A percentile compares a stretch with the other conserved stretches of the same genome.
Conservation (phyloP, 2,113 vertebrate species). For the Tetraodon nigroviridis region DNA sequence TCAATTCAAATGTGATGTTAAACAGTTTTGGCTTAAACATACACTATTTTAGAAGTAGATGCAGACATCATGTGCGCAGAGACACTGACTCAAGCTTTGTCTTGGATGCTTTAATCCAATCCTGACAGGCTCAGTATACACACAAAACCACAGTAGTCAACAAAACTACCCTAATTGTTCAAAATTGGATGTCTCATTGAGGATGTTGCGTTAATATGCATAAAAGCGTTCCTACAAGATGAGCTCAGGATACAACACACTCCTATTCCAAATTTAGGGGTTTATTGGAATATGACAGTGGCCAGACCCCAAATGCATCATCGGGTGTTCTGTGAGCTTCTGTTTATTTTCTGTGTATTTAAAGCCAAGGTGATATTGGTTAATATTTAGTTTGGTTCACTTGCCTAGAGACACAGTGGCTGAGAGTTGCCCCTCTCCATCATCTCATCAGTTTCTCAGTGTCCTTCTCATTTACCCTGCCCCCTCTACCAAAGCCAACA, state of each 20-base stretch:
- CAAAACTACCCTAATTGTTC: slow-evolving; percentile 15
- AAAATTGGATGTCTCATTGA: slow-evolving; percentile 7
- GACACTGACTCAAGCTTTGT: slow-evolving; percentile 43
- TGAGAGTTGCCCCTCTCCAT: slow-evolving; percentile 28
- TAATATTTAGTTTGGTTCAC: neutral
- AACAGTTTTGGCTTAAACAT: slow-evolving; percentile 54
- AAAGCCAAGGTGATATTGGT: slow-evolving; percentile 25
- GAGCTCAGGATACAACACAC: neutral
- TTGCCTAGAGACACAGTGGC: slow-evolving; percentile 15
- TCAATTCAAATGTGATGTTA: slow-evolving; percentile 25
- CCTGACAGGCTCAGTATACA: slow-evolving; percentile 29
- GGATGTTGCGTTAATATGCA: slow-evolving; percentile 7
- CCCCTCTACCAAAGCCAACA: slow-evolving; percentile 63
- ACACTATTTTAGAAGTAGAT: slow-evolving; percentile 28
- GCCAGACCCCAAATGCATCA: slow-evolving; percentile 6
- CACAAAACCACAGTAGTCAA: slow-evolving; percentile 3
- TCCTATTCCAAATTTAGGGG: neutral
- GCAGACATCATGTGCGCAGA: slow-evolving; percentile 39
- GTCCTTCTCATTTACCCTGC: slow-evolving; percentile 56
- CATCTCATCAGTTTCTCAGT: slow-evolving; percentile 44
- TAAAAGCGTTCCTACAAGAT: slow-evolving; percentile 4
- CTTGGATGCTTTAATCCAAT: slow-evolving; percentile 19
- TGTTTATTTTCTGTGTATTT: slow-evolving; percentile 13
- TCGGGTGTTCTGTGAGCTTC: neutral
- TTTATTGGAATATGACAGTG: neutral